Conservation (phyloP, 92 coral and sea anemone genomes). For the Desmophyllum pertusum region DNA sequence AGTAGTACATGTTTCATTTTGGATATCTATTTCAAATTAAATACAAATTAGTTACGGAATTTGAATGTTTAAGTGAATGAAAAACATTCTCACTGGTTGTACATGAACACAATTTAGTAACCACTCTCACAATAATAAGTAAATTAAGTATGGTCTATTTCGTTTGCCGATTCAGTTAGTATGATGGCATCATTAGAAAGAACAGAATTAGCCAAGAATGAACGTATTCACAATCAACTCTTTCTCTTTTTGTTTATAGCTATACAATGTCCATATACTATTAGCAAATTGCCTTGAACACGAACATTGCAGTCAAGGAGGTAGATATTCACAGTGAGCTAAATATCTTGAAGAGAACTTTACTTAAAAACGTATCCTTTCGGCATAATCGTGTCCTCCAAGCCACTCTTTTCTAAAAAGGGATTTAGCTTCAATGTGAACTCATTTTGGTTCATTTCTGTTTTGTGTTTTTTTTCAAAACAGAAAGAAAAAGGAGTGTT, state of each 20-base stretch:
- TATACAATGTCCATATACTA: neutral
- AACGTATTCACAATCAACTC: neutral
- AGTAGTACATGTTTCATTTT: neutral
- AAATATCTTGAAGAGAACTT: no score
- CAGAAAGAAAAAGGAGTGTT: neutral
- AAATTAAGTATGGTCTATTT: neutral
- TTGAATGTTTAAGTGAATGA: neutral
- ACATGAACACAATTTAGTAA: neutral
- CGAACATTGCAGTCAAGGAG: no score
- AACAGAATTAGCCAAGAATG: neutral
- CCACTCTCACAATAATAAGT: neutral
- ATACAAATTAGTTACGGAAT: neutral
- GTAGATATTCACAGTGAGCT: no score
- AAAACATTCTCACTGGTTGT: neutral
- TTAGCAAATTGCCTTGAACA: neutral
- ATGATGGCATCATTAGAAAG: neutral
- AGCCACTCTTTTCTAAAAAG: no score
- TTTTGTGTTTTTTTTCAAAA: neutral
- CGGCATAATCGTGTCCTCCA: no score
- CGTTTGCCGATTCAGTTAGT: neutral
- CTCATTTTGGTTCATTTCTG: neutral
- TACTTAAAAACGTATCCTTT: no score
- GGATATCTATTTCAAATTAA: neutral
- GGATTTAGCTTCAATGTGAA: neutral
- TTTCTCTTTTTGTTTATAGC: neutral